phyloP scores from a whole-genome alignment of 2,888 invertebrate species.

The Anthophora plumipes region DNA sequence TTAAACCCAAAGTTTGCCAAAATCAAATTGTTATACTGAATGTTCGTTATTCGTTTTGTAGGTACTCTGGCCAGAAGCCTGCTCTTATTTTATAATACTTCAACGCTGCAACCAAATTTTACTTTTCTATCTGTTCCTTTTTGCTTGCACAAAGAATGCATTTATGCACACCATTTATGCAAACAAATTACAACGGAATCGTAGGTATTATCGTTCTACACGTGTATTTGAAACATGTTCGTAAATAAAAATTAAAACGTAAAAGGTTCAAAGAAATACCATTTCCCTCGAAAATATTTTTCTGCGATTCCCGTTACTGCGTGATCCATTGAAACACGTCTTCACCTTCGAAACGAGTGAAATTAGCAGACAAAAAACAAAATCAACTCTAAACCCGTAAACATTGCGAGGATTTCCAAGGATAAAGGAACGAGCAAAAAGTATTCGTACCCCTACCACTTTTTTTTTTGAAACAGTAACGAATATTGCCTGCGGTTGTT shows the following conservation, averaged over 20 bases:
- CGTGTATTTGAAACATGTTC: slow-evolving; percentile 10
- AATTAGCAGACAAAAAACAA: not conserved
- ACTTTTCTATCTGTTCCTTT: slow-evolving; percentile 15
- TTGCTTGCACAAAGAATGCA: not conserved
- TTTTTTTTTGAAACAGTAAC: not conserved
- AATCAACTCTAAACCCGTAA: not conserved
- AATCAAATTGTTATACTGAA: not conserved
- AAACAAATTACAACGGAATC: not conserved
- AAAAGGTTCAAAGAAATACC: not conserved
- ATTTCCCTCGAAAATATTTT: not conserved
- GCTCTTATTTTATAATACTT: not conserved
- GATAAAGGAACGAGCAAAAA: not conserved
- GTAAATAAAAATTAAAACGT: slow-evolving; percentile 13
- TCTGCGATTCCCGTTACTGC: not conserved
- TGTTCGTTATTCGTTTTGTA: slow-evolving; percentile 31
- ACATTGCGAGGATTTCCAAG: not conserved
- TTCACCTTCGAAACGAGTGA: not conserved
- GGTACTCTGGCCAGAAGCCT: slow-evolving; percentile 15
- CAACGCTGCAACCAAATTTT: slow-evolving; percentile 1
- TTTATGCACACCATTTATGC: not conserved
- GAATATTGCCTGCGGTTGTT: not conserved
- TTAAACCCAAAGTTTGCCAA: not conserved
- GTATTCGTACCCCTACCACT: not conserved
- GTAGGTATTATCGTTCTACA: not conserved
- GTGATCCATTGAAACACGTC: not conserved